Conservation (phyloP, 2,888 invertebrate species). For the Temnothorax rugatulus region DNA sequence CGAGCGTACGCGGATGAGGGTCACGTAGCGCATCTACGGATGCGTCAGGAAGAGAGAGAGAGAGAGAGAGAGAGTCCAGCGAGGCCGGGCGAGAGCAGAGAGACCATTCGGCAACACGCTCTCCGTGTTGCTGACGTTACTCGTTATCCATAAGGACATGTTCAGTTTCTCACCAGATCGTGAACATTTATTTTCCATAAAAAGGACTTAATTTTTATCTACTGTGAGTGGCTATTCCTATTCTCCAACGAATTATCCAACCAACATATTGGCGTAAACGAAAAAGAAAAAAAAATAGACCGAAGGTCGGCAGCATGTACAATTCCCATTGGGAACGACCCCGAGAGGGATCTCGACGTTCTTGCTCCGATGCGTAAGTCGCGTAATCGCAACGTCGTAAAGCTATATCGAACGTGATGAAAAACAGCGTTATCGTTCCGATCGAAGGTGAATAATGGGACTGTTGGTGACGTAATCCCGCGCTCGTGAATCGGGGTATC, state of each 20-base stretch:
- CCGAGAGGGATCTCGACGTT: neutral
- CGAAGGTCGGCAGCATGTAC: no score
- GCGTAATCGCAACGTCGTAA: neutral
- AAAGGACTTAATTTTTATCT: conserved; percentile 81
- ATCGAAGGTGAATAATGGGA: conserved; percentile 42
- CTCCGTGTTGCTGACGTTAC: no score
- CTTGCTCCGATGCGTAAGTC: no score
- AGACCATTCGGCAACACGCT: no score
- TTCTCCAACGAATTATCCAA: conserved; percentile 64
- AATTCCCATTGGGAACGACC: neutral
- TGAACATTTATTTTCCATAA: conserved; percentile 82
- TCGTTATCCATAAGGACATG: conserved; percentile 72
- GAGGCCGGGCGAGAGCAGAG: no score
- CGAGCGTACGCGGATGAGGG: conserved; percentile 64
- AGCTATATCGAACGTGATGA: neutral
- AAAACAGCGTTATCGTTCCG: no score
- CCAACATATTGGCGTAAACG: neutral
- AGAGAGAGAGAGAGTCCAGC: no score
- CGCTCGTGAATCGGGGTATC: neutral
- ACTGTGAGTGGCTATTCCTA: conserved; percentile 82
- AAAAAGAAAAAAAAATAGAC: neutral
- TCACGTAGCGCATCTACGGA: no score
- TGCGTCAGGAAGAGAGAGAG: no score
- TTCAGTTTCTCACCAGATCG: conserved; percentile 75
- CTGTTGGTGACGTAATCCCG: conserved; percentile 53